These are phyloP conservation scores for Bovichtus diacanthus DNA, from an alignment of 2,797 vertebrate genomes.

Conservation along the genomic window DNA sequence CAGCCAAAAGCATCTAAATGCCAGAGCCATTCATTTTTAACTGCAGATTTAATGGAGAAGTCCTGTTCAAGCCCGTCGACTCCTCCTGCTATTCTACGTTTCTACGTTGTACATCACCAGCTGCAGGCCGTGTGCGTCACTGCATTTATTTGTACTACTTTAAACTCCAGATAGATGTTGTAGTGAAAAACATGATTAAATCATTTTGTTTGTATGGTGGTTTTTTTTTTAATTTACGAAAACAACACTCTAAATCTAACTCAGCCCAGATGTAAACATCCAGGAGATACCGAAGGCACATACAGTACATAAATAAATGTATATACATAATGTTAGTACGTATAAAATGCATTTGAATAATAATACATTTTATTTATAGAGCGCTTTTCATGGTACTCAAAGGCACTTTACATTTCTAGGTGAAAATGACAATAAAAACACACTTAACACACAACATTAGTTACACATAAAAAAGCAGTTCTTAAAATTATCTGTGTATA, in stretches of 20 bases:
- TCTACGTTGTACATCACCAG: constrained; percentile 16
- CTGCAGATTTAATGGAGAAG: constrained; percentile 72
- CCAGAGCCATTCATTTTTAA: constrained; percentile 74
- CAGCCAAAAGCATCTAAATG: constrained; percentile 40
- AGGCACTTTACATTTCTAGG: too few relatives aligned
- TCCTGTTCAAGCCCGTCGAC: constrained; percentile 36
- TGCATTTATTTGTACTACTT: constrained; percentile 38
- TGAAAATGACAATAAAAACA: too few relatives aligned
- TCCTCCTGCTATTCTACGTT: constrained; percentile 20
- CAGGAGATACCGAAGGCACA: neutral
- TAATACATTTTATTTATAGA: too few relatives aligned
- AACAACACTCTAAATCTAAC: neutral
- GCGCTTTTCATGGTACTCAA: too few relatives aligned
- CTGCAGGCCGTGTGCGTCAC: neutral
- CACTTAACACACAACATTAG: too few relatives aligned
- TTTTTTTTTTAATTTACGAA: neutral
- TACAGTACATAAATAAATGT: neutral
- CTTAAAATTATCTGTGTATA: too few relatives aligned
- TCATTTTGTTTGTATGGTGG: neutral
- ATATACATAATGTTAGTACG: neutral
- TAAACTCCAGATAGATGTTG: neutral
- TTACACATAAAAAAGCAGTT: too few relatives aligned
- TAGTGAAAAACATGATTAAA: neutral
- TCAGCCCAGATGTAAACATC: neutral
- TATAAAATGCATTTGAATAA: too few relatives aligned